Base-by-base conservation (phyloP, 2,113 vertebrate species). In the Stercorarius parasiticus region DNA sequence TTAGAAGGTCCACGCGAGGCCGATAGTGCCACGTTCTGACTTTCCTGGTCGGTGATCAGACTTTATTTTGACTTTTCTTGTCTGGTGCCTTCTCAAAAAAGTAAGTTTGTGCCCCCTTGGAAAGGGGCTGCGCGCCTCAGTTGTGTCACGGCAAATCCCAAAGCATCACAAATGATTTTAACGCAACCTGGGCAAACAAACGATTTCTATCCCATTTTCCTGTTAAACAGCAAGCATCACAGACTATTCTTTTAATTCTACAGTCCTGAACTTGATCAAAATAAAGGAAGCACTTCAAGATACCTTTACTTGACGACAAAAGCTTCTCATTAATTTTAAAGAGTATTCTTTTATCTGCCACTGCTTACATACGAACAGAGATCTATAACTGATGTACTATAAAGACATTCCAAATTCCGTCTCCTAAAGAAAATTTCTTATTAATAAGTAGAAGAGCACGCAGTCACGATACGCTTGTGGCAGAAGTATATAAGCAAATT, bases 1-100 rank as follows among this genome's bases (percentile, higher is more conserved):
- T 12, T 13, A 58, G 50, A 42, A 49, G 22, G 27, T 15, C 55
- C 32, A 65, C 0, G 2, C 5, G 5, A 81, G 11, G 20, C 30
- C 27, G 10, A 3, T 32, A 58, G 7, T 45, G 34, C 30, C 21
- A 40, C 0, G 0, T 21, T 67, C 23, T 0, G 1, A 30, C 66
- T 71, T 58, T 53, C n/a, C 38, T 45, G 43, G 32, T 40, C 1
- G 1, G 58, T 5, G 27, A 59, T 15, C 19, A 52, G 50, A 38
- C 2, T 5, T 40, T 61, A 34, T 67, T 82, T 42, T 49, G 8
- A 25, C 45, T 87, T 73, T 61, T 76, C 47, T 32, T 22, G 5
- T 15, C 23, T 34, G 43, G 9, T 14, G 26, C 25, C 26, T 87
- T 66, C 69, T 66, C 76, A 66, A 36, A 84, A 83, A 72, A 6